Conservation (phyloP, 1,140 invertebrate species). For the Eumaeus atala region DNA sequence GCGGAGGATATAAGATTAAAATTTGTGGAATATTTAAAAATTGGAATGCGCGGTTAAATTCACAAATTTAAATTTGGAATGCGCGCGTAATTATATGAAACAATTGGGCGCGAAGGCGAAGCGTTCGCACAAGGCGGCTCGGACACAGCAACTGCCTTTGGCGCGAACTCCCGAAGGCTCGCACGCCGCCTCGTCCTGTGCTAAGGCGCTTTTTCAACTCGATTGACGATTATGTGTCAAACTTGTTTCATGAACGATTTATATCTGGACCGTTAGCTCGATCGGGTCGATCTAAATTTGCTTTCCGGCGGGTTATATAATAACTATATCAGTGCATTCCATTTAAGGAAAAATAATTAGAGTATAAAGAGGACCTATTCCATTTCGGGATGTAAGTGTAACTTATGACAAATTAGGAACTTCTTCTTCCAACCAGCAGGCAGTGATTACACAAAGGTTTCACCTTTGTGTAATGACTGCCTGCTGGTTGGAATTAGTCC, state of each 20-base stretch:
- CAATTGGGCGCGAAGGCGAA: too few relatives aligned
- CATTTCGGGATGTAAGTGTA: too few relatives aligned
- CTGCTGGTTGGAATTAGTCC: too few relatives aligned
- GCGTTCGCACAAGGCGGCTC: slow-evolving; percentile 22
- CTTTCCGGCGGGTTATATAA: slow-evolving; percentile 6
- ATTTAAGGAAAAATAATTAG: too few relatives aligned
- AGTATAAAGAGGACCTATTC: too few relatives aligned
- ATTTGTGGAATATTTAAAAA: not conserved
- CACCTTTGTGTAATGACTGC: too few relatives aligned
- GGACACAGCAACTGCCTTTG: slow-evolving; percentile 21
- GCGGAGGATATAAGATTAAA: too few relatives aligned
- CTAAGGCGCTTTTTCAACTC: slow-evolving; percentile 28
- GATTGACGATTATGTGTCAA: slow-evolving; percentile 42
- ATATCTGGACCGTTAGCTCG: slow-evolving; percentile 30
- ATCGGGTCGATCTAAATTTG: slow-evolving; percentile 14
- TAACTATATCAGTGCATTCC: slow-evolving; percentile 1
- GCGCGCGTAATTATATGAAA: slow-evolving; percentile 9
- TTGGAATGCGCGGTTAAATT: not conserved
- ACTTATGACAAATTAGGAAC: too few relatives aligned
- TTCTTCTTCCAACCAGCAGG: too few relatives aligned
- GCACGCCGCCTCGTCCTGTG: slow-evolving; percentile 22
- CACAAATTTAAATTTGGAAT: not conserved
- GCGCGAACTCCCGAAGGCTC: slow-evolving; percentile 21
- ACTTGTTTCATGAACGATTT: slow-evolving; percentile 37
- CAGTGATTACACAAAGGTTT: too few relatives aligned